Conservation (phyloP, 2,797 vertebrate genomes). For the Parambassis ranga region DNA sequence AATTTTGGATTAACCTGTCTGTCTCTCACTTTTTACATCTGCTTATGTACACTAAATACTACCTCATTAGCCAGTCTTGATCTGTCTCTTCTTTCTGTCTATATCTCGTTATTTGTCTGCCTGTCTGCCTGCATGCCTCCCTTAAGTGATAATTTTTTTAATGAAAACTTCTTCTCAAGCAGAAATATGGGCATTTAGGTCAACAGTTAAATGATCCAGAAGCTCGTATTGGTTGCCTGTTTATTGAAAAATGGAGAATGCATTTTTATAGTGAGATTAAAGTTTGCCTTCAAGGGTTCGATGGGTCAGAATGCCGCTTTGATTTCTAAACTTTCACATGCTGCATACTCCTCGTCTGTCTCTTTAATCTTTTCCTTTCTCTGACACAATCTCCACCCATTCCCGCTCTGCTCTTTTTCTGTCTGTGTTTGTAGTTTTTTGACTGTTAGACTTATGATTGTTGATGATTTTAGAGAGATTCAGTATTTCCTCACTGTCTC, state of each 20-base stretch:
- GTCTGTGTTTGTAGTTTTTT: constrained; percentile 16
- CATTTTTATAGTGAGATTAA: neutral
- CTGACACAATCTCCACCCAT: neutral
- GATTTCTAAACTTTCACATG: constrained; percentile 17
- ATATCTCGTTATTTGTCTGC: constrained; percentile 3
- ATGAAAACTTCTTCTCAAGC: neutral
- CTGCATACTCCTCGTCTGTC: constrained; percentile 4
- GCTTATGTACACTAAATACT: constrained; percentile 2
- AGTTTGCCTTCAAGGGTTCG: neutral
- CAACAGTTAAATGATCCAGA: neutral
- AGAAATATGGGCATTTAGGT: neutral
- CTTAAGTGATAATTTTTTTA: neutral
- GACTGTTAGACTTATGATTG: constrained; percentile 40
- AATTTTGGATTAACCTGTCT: constrained; percentile 16
- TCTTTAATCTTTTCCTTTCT: constrained; percentile 31
- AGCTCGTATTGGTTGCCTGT: neutral
- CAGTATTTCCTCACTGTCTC: constrained; percentile 26
- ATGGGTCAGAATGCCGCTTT: constrained; percentile 20
- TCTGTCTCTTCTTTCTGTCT: constrained; percentile 11
- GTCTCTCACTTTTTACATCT: neutral
- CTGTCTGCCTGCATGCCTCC: constrained; percentile 20
- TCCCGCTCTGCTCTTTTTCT: neutral
- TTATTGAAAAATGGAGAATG: neutral
- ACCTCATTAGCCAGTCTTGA: constrained; percentile 2
- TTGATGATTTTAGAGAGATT: constrained; percentile 53